These are phyloP conservation scores for Iselma pallidipennis DNA, from an alignment of 2,888 invertebrate species.

Conservation along the genomic window DNA sequence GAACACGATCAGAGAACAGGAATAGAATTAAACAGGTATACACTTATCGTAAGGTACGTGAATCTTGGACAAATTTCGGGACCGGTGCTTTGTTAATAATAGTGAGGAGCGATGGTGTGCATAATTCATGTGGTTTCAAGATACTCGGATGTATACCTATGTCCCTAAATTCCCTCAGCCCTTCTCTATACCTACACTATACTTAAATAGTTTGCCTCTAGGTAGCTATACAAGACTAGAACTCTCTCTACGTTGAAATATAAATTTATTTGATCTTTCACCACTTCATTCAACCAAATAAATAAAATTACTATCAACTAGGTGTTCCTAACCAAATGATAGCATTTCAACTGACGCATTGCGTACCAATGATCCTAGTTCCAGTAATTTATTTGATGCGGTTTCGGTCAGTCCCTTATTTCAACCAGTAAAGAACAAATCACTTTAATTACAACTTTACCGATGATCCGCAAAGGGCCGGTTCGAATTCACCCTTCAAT, in stretches of 20 bases:
- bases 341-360: slow-evolving; percentile 7
- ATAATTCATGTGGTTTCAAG: slow-evolving; percentile 19
- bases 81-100: slow-evolving; percentile 9
- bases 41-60: not conserved
- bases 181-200: not conserved
- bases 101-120: slow-evolving; percentile 12
- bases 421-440: slow-evolving; percentile 12
- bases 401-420: slow-evolving; percentile 10
- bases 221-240: not conserved
- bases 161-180: slow-evolving; percentile 5
- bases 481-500: not conserved
- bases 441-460: slow-evolving; percentile 12
- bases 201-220: not conserved
- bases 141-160: slow-evolving; percentile 11
- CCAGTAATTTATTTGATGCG: slow-evolving; percentile 15
- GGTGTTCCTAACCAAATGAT: slow-evolving; percentile 5
- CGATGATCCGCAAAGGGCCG: not conserved
- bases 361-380: slow-evolving; percentile 7
- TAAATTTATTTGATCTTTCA: slow-evolving; percentile 2
- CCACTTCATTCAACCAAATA: not conserved
- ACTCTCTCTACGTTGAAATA: not conserved
- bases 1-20: not conserved
- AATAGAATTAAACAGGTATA: not conserved
- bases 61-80: not conserved
- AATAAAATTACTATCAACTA: slow-evolving; percentile 9